Evolutionary conservation across 2,797 vertebrate genomes (phyloP).

Genomic region (Botia kubotai): DNA sequence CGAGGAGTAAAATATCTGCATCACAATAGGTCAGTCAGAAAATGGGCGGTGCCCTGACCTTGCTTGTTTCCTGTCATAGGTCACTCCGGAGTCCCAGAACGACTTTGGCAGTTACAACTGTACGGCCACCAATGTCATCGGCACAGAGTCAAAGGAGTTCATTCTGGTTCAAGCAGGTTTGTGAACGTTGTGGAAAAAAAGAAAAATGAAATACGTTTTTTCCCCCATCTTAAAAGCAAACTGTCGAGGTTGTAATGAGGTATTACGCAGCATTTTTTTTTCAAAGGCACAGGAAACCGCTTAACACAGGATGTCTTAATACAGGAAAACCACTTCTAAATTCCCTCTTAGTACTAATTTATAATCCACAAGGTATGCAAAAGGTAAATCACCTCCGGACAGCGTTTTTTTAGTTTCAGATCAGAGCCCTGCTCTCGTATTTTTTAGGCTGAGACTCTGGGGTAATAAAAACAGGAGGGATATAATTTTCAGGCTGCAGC

Average conservation of each 20-base stretch:
- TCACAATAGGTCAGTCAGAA: constrained; percentile 34
- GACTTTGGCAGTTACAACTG: constrained; percentile 99
- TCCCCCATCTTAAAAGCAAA: not conserved
- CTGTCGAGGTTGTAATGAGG: constrained; percentile 29
- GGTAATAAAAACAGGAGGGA: constrained; percentile 57
- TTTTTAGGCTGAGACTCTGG: constrained; percentile 57
- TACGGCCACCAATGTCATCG: constrained; percentile 90
- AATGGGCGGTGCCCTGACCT: constrained; percentile 1
- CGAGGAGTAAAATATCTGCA: constrained; percentile 35
- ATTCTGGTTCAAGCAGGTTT: constrained; percentile 95
- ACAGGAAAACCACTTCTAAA: constrained; percentile 37
- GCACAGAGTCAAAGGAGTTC: constrained; percentile 93
- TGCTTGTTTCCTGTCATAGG: constrained; percentile 59
- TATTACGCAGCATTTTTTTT: constrained; percentile 10
- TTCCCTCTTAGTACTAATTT: constrained; percentile 36
- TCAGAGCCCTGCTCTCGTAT: constrained; percentile 27
- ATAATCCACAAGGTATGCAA: constrained; percentile 28
- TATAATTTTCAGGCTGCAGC: constrained; percentile 56
- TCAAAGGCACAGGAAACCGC: constrained; percentile 8
- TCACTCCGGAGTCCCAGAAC: constrained; percentile 86
- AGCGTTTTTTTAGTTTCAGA: constrained; percentile 46
- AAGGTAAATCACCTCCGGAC: constrained; percentile 53
- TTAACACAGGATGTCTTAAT: constrained; percentile 34
- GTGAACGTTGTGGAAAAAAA: constrained; percentile 22
- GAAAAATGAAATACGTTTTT: constrained; percentile 2